These are phyloP conservation scores for Agelaius tricolor DNA, from an alignment of 2,113 vertebrate species.

Conservation along the genomic window DNA sequence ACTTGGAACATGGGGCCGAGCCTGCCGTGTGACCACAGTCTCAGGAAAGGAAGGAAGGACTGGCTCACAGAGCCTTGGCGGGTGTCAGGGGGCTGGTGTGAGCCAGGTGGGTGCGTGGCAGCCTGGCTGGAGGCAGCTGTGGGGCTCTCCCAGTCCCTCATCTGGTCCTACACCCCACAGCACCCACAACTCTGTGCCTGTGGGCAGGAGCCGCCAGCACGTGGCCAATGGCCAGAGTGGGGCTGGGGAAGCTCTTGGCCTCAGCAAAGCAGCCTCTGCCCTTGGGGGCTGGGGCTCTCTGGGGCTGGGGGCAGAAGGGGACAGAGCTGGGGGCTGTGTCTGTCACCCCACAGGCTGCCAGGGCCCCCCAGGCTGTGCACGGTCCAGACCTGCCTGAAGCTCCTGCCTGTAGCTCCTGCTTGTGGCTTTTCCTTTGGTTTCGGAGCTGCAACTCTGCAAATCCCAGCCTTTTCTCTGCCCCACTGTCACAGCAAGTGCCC, in stretches of 20 bases:
- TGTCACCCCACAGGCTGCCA: background rate
- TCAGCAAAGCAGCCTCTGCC: background rate
- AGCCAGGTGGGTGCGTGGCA: background rate
- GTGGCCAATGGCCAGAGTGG: accelerated
- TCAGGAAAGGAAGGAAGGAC: constrained; percentile 69
- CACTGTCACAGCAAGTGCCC: background rate
- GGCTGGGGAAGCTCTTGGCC: background rate
- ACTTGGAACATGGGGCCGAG: background rate
- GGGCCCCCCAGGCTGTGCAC: background rate
- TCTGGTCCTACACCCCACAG: background rate
- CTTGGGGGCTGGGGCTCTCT: accelerated
- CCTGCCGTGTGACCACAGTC: constrained; percentile 34
- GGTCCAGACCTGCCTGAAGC: background rate
- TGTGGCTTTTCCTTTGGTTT: background rate
- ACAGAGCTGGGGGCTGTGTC: background rate
- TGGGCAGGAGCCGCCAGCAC: accelerated
- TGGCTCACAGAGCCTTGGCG: background rate
- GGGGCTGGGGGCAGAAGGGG: background rate
- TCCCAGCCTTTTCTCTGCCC: background rate
- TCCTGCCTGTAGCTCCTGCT: background rate
- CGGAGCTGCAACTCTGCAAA: background rate
- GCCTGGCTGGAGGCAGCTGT: accelerated
- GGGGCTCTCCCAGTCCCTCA: background rate
- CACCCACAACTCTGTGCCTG: background rate
- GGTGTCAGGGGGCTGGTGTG: background rate